phyloP scores from a whole-genome alignment of 2,797 vertebrate species.

The Tamandua tetradactyla region DNA sequence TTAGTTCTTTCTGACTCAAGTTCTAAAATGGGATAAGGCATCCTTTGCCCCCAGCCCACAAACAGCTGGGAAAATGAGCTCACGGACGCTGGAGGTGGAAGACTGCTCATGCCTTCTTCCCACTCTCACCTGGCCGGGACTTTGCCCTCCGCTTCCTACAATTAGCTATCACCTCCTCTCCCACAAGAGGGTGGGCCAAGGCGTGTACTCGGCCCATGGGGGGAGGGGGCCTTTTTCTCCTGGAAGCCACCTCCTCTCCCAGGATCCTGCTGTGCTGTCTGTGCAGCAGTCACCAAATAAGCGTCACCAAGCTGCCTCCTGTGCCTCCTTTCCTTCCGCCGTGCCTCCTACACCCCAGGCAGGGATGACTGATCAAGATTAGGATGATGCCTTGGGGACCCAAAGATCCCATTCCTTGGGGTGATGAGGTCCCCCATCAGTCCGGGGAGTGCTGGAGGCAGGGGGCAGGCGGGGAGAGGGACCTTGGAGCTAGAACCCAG shows the following conservation, averaged over 20 bases:
- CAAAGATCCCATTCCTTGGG: background rate
- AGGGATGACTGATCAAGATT: background rate
- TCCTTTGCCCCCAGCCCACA: constrained; percentile 11
- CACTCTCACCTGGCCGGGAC: constrained; percentile 48
- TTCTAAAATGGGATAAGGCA: background rate
- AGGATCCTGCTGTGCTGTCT: background rate
- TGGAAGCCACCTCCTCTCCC: background rate
- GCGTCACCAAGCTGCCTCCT: background rate
- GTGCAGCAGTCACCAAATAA: background rate
- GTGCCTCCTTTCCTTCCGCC: background rate
- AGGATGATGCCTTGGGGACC: background rate
- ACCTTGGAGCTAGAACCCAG: too few species aligned
- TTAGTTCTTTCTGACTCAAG: constrained; percentile 21
- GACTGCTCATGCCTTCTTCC: background rate
- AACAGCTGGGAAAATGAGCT: constrained; percentile 39
- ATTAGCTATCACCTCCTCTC: background rate
- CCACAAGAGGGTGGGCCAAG: background rate
- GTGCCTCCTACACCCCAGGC: background rate
- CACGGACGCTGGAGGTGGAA: background rate
- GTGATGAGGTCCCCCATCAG: background rate
- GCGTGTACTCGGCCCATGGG: too few species aligned
- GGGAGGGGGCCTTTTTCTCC: background rate
- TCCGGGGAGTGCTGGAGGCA: background rate
- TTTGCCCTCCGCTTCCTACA: background rate
- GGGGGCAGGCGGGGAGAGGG: background rate